These are phyloP conservation scores for Abrostola triplasia DNA, from an alignment of 2,888 invertebrate species.

Conservation along the genomic window DNA sequence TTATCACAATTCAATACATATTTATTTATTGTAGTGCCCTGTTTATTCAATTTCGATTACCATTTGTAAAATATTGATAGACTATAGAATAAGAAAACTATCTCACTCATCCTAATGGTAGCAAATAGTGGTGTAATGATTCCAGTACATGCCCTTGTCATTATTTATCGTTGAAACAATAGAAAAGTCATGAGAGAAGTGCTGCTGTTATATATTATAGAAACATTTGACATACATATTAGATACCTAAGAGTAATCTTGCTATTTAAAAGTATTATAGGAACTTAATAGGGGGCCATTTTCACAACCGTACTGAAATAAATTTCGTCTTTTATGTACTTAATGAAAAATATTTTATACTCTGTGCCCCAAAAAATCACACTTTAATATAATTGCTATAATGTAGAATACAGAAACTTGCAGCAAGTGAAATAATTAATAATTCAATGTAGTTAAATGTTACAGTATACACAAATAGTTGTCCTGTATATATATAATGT, in stretches of 20 bases:
- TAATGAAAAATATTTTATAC: not conserved
- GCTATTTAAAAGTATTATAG: not conserved
- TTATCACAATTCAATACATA: no score
- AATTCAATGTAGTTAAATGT: not conserved
- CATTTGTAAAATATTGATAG: no score
- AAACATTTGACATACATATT: not conserved
- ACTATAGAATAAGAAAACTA: no score
- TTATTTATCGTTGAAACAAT: not conserved
- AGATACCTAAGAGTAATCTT: not conserved
- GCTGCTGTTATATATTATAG: not conserved
- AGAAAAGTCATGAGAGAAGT: not conserved
- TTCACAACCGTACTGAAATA: slow-evolving; percentile 28
- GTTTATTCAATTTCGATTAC: no score
- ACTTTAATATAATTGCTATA: not conserved
- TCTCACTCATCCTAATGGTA: not conserved
- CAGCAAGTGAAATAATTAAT: not conserved
- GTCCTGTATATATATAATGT: not conserved
- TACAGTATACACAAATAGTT: not conserved
- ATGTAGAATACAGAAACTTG: no score
- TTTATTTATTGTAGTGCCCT: no score
- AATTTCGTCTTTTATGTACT: not conserved
- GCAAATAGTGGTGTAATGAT: not conserved
- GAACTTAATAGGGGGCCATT: slow-evolving; percentile 15
- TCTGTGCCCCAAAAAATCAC: not conserved
- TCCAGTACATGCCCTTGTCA: not conserved